A percentile compares a stretch with the other conserved stretches of the same genome.
Conservation (phyloP, 2,797 vertebrate genomes). For the Knipowitschia caucasica region DNA sequence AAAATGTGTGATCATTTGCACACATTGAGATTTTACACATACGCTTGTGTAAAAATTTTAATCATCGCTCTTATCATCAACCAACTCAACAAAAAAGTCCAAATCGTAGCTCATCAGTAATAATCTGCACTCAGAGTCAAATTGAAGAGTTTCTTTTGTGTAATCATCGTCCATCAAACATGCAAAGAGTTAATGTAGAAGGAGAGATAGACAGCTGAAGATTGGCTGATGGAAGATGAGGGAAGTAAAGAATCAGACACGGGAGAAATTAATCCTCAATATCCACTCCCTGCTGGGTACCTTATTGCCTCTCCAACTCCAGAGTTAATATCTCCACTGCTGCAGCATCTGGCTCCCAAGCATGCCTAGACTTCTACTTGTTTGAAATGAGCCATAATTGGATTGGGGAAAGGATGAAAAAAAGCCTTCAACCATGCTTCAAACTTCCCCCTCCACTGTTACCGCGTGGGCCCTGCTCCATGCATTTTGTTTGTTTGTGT, state of each 20-base stretch:
- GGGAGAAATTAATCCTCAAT: constrained; percentile 77
- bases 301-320: constrained; percentile 75
- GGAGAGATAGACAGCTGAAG: constrained; percentile 40
- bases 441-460: constrained; percentile 48
- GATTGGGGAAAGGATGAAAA: constrained; percentile 74
- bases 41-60: no score
- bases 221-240: constrained; percentile 42
- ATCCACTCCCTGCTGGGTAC: constrained; percentile 73
- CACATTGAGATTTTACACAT: no score
- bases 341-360: constrained; percentile 68
- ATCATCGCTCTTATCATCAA: no score
- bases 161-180: constrained; percentile 36
- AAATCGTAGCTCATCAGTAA: no score
- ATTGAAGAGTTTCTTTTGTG: no score
- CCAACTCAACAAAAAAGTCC: no score
- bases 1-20: no score
- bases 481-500: constrained; percentile 13
- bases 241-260: constrained; percentile 61
- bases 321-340: constrained; percentile 76
- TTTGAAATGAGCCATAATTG: constrained; percentile 75
- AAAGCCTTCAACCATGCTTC: constrained; percentile 71
- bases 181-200: constrained; percentile 45
- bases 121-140: no score
- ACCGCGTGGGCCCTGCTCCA: constrained; percentile 13
- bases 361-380: constrained; percentile 68